These are phyloP conservation scores for Philaethria dido DNA, from an alignment of 2,888 invertebrate genomes.

Conservation along the genomic window DNA sequence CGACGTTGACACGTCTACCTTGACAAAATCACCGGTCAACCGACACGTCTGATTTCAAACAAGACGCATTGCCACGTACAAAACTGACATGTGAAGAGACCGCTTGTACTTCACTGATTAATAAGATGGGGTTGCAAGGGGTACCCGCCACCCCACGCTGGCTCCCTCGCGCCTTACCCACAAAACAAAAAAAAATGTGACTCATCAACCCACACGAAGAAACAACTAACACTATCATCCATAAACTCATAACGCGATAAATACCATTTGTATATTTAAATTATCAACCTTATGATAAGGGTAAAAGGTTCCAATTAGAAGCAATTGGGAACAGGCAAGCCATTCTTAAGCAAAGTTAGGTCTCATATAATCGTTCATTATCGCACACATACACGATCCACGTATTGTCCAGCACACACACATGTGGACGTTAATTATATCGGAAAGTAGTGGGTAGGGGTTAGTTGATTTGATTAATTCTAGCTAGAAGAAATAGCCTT, in stretches of 20 bases:
- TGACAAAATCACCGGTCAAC: conserved; percentile 30
- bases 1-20: conserved; percentile 32
- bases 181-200: conserved; percentile 85
- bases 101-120: conserved; percentile 83
- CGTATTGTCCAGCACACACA: conserved; percentile 77
- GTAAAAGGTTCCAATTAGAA: conserved; percentile 62
- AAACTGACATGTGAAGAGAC: conserved; percentile 81
- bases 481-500: conserved; percentile 76
- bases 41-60: conserved; percentile 60
- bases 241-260: conserved; percentile 58
- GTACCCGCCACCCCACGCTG: conserved; percentile 67
- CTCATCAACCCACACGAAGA: conserved; percentile 82
- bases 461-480: conserved; percentile 84
- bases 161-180: conserved; percentile 81
- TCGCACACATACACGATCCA: conserved; percentile 75
- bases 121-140: conserved; percentile 84
- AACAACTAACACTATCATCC: conserved; percentile 55
- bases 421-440: conserved; percentile 82
- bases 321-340: conserved; percentile 54
- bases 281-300: conserved; percentile 68
- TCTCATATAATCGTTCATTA: conserved; percentile 83
- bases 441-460: conserved; percentile 83
- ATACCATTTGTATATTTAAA: conserved; percentile 59
- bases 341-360: conserved; percentile 69
- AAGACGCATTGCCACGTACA: conserved; percentile 66